A percentile compares a stretch with the other conserved stretches of the same genome.
Evolutionary conservation across 2,888 invertebrate species (phyloP).

Genomic region (Poecilus cupreus): DNA sequence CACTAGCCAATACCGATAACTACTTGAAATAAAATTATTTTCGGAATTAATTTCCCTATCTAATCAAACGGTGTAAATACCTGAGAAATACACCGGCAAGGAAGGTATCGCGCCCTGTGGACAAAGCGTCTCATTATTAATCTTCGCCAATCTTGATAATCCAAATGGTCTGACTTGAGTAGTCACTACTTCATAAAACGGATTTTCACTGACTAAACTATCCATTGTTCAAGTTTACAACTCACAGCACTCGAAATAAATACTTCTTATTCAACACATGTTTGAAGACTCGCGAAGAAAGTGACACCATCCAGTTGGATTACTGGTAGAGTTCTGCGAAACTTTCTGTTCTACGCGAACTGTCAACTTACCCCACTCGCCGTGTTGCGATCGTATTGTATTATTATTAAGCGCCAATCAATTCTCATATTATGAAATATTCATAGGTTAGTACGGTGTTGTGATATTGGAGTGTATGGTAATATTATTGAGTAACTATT

Average conservation of each 20-base stretch:
- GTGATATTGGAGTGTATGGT: too few species aligned
- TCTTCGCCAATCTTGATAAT: conserved; percentile 8
- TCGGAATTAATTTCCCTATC: too few species aligned
- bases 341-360: background rate
- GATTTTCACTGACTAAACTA: background rate
- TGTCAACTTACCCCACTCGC: background rate
- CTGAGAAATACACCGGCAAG: conserved; percentile 20
- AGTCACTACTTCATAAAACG: conserved; percentile 49
- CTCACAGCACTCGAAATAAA: background rate
- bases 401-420: background rate
- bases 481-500: too few species aligned
- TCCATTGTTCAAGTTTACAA: conserved; percentile 8
- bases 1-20: too few species aligned
- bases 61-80: background rate
- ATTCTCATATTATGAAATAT: conserved; percentile 21
- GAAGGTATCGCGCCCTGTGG: background rate
- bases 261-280: background rate
- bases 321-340: too few species aligned
- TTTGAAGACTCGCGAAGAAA: conserved; percentile 3
- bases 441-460: background rate
- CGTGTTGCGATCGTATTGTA: background rate
- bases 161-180: conserved; percentile 35
- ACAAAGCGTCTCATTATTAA: conserved; percentile 21
- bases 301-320: background rate
- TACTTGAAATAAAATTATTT: too few species aligned